These are phyloP conservation scores for Ctenodactylus gundi DNA, from an alignment of 2,113 vertebrate genomes.

Conservation along the genomic window DNA sequence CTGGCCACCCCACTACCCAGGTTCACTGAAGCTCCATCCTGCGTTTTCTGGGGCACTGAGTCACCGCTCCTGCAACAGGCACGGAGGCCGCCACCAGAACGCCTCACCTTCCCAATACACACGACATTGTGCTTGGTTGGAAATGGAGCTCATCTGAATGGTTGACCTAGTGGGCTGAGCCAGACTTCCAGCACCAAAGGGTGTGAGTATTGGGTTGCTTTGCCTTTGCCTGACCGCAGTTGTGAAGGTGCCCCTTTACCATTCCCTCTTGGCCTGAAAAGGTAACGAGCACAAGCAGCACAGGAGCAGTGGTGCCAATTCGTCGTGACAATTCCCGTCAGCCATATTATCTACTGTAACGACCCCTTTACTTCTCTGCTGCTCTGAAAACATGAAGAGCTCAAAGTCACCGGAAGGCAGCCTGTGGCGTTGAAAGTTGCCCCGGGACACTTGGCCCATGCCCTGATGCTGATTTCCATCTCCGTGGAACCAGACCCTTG, in stretches of 20 bases:
- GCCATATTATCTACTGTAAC: not conserved
- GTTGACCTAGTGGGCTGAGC: not conserved
- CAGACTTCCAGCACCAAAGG: not conserved
- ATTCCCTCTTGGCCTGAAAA: not conserved
- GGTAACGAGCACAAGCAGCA: not conserved
- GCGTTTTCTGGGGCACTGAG: not conserved
- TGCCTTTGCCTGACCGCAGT: not conserved
- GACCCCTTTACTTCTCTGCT: not conserved
- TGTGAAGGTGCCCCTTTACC: not conserved
- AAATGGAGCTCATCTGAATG: not conserved
- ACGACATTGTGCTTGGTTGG: no score
- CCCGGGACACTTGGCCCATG: not conserved
- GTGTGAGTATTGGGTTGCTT: not conserved
- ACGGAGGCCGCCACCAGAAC: not conserved
- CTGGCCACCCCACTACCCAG: not conserved
- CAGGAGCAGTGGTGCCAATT: not conserved
- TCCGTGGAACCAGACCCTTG: not conserved
- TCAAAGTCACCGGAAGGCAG: not conserved
- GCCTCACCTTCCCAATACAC: not conserved
- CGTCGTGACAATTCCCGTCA: not conserved
- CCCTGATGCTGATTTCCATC: not conserved
- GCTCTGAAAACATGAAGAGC: not conserved
- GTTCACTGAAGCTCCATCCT: not conserved
- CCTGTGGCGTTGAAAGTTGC: not conserved
- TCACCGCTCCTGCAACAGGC: not conserved